Evolutionary conservation across 2,113 vertebrate genomes (phyloP), one percentile per base, ranked within the genome.

Genomic region (Hymenochirus boettgeri): DNA sequence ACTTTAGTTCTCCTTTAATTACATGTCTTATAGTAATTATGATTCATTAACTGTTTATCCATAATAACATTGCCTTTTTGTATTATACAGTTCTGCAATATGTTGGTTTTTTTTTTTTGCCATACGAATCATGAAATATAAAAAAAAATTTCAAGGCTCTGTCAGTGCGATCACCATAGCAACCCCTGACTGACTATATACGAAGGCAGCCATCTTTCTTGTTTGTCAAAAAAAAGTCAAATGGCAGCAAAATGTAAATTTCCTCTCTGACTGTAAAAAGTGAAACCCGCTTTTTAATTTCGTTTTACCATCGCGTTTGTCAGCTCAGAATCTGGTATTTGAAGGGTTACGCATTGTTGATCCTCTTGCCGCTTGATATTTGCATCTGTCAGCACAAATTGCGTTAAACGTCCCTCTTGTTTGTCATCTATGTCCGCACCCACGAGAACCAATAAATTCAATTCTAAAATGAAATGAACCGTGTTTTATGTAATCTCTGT

Each of bases 241-340:
- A 42, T n/a, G 13, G n/a, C 33, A 27, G 35, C 27, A 59, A 65
- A 53, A 48, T 51, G 46, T 33, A 56, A 58, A 67, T 60, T 37
- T 24, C 46, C 42, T 26, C 58, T 66, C 45, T 51, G 51, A 66
- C 55, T 37, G 64, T 58, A 52, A 5, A n/a, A 24, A 2, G 45
- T 53, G 26, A 53, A 60, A 15, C 24, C 21, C 26, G 27, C 35
- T 47, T 35, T 45, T 50, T 48, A 54, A 65, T 65, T 57, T 55
- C 26, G 13, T 23, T 52, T 46, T 45, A 65, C 47, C 54, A 35
- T 26, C 11, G 12, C 18, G 33, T 33, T n/a, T 9, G 27, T 42
- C 39, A 42, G 17, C 39, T 17, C 5, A 7, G 39, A 13, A 7
- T 42, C 17, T 9, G 53, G 37, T 24, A 47, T 23, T 18, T 21